phyloP scores from a whole-genome alignment of 2,797 vertebrate genomes.

The Cyclopterus lumpus region DNA sequence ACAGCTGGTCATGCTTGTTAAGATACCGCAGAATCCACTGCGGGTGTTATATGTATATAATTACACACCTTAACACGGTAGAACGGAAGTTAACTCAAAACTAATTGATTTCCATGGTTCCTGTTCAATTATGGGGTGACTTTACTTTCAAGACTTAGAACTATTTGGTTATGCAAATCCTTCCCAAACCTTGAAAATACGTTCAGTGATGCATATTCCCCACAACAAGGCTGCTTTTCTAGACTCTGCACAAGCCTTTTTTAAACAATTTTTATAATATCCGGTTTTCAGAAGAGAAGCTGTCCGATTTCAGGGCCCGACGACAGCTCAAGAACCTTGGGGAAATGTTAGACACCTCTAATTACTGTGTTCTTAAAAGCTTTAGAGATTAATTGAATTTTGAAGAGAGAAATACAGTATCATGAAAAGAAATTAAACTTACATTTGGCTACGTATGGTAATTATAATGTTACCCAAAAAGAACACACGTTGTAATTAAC shows the following conservation, averaged over 20 bases:
- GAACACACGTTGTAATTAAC: not conserved
- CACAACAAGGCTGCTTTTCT: not conserved
- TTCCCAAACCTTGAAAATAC: not conserved
- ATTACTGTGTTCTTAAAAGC: not conserved
- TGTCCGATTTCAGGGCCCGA: not conserved
- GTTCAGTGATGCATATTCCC: not conserved
- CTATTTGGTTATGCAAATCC: not conserved
- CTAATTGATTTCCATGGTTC: not conserved
- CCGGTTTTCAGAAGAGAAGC: not conserved
- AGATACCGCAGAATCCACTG: conserved; percentile 12
- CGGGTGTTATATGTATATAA: not conserved
- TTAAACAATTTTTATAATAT: not conserved
- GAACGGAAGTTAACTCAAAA: not conserved
- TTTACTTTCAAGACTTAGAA: not conserved
- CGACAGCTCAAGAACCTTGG: not conserved
- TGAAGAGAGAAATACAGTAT: not conserved
- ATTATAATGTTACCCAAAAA: not conserved
- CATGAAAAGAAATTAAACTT: not conserved
- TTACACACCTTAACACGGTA: conserved; percentile 5
- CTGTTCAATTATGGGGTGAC: not conserved
- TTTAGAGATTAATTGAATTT: not conserved
- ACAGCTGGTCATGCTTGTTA: conserved; percentile 7
- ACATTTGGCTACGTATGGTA: not conserved
- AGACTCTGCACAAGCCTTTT: not conserved
- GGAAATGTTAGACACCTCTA: not conserved